Base-by-base conservation (phyloP, 2,888 invertebrate species). In the Alloplasta piceator region DNA sequence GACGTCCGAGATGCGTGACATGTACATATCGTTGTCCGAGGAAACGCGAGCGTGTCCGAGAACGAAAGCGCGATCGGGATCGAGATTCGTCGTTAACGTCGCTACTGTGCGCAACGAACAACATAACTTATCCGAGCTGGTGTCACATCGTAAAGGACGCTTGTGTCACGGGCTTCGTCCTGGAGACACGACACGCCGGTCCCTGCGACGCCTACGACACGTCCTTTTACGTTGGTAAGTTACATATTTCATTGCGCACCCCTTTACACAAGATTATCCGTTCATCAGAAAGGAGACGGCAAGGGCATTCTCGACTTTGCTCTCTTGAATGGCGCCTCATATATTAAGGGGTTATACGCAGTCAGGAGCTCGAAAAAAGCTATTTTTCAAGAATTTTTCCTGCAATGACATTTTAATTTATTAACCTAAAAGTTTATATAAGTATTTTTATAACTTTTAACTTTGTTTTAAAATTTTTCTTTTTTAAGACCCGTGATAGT, bases 71-170 rank as follows among this genome's bases (percentile, higher is more conserved):
- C 74, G 89, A 89, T 85, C 86, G 87, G 67, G 87, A 88, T 72
- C 80, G 81, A 71, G 85, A 87, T 60, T 84, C 90, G 72, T 85
- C 88, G 56, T 86, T 88, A 66, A 92, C 88, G 88, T 91, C 83
- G 87, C 90, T 86, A 87, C 87, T 96, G 76, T 96, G 96, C 90
- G 96, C 96, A 79, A 94, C 94, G 85, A 96, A 97, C 92, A 96
- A 96, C 91, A 94, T 94, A 86, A 96, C 96, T 36, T 96, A 97
- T 90, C 93, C 93, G 83, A 96, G 95, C 77, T 96, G 96, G 96
- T 96, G 96, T 92, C 95, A 96, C 91, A 95, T 97, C 95, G 94
- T 95, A 89, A 94, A 95, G 90, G 95, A 96, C 88, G 95, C 96
- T n/a, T 97, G 97, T 90, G 93, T 94, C 84, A 95, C 95, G 50